Percentiles rank a stretch among this genome's conserved stretches.
These are phyloP conservation scores for Tonatia bakeri DNA, from an alignment of 2,113 vertebrate species.

Conservation along the genomic window DNA sequence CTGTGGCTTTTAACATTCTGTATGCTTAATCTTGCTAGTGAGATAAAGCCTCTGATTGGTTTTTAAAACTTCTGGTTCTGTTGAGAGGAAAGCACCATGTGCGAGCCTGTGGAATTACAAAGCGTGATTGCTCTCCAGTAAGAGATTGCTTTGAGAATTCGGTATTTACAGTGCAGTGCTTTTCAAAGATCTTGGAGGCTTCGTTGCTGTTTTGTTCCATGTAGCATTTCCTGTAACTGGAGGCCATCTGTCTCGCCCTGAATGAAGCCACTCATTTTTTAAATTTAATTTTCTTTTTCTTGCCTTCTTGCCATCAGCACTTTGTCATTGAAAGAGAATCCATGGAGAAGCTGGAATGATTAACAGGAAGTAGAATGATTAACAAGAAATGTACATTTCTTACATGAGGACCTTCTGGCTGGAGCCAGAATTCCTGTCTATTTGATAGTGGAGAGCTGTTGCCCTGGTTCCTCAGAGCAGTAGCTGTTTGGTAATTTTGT, in stretches of 20 bases:
- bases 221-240: neutral
- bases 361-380: neutral
- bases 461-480: neutral
- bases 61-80: neutral
- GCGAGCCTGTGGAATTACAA: neutral
- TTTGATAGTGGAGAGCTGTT: neutral
- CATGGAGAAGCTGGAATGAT: neutral
- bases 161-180: neutral
- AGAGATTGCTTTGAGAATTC: neutral
- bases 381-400: neutral
- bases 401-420: neutral
- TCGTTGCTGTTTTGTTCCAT: neutral
- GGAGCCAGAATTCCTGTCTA: neutral
- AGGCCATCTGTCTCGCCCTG: neutral
- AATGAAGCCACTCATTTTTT: neutral
- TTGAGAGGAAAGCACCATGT: neutral
- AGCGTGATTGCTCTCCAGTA: neutral
- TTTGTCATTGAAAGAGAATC: neutral
- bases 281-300: neutral
- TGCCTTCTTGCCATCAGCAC: neutral
- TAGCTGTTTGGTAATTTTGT: neutral
- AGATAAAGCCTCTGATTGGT: neutral
- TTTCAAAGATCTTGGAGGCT: neutral
- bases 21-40: neutral
- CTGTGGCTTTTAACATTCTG: neutral